Conservation (phyloP, 35 echinoderm and acorn worm species). For the Eucidaris tribuloides region DNA sequence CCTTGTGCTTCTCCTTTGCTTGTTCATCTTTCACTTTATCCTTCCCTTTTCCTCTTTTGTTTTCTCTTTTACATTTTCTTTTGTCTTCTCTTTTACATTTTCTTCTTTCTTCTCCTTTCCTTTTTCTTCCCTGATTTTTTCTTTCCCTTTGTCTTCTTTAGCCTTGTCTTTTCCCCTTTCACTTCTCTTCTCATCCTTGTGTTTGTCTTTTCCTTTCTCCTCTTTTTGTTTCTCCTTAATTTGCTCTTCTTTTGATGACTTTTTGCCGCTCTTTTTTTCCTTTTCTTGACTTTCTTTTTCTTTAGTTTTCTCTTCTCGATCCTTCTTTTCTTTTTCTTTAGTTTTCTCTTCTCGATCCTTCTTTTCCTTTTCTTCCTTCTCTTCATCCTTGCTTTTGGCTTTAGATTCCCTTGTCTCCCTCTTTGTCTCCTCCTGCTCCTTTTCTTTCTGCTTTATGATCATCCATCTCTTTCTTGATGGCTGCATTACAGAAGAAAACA, state of each 20-base stretch:
- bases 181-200: neutral
- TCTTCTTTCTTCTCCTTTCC: constrained; percentile 33
- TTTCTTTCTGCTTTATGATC: too few species aligned
- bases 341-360: constrained; percentile 23
- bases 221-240: constrained; percentile 1
- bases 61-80: constrained; percentile 29
- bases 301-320: constrained; percentile 27
- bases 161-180: constrained; percentile 5
- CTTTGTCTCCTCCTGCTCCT: constrained; percentile 24
- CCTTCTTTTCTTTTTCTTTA: constrained; percentile 15
- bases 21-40: neutral
- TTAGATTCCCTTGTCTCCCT: constrained; percentile 31
- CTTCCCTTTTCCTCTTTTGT: constrained; percentile 7
- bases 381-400: constrained; percentile 33
- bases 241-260: neutral
- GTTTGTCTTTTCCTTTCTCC: constrained; percentile 15
- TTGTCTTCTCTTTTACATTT: constrained; percentile 21
- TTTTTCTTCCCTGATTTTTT: constrained; percentile 13
- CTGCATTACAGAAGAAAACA: too few species aligned
- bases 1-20: constrained; percentile 1
- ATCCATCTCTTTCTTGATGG: too few species aligned
- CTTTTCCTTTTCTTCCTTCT: constrained; percentile 13
- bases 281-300: constrained; percentile 42
- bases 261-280: neutral
- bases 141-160: constrained; percentile 3